Percentiles rank a stretch among this genome's conserved stretches.
These are phyloP conservation scores for Diadumene lineata DNA, from an alignment of 92 coral and sea anemone genomes.

Conservation along the genomic window DNA sequence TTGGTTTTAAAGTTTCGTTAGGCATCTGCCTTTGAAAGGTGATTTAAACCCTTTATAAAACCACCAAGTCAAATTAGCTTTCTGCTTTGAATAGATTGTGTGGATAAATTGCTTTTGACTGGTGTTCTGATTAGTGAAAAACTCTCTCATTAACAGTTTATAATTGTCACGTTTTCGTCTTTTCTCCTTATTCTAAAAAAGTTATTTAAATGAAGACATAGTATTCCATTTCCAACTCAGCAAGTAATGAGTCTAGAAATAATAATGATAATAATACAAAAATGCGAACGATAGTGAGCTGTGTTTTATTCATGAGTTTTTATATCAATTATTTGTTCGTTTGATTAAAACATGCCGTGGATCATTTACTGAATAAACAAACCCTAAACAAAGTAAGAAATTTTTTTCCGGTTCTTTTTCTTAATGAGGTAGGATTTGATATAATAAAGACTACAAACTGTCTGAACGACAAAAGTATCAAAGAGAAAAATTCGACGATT, in stretches of 20 bases:
- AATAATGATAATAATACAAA: background rate
- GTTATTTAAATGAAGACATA: background rate
- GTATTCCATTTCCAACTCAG: background rate
- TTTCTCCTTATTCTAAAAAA: background rate
- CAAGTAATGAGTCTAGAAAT: background rate
- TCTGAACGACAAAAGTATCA: no score
- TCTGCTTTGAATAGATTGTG: background rate
- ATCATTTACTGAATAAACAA: no score
- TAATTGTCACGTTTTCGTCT: background rate
- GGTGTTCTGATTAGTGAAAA: background rate
- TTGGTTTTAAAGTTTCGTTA: background rate
- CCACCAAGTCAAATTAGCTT: constrained; percentile 5
- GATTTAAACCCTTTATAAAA: background rate
- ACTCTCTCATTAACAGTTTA: background rate
- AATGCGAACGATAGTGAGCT: background rate
- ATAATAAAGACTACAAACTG: no score
- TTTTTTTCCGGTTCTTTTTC: no score
- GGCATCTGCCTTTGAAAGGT: background rate
- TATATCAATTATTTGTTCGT: background rate
- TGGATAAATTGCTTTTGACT: background rate
- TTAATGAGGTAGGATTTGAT: no score
- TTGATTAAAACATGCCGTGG: background rate
- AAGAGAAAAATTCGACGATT: no score
- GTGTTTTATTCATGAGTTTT: background rate
- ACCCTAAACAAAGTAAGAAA: no score